Percentiles rank a stretch among this genome's conserved stretches.
Evolutionary conservation across 1,140 invertebrate genomes (phyloP).

Genomic region (Drosophila simulans): DNA sequence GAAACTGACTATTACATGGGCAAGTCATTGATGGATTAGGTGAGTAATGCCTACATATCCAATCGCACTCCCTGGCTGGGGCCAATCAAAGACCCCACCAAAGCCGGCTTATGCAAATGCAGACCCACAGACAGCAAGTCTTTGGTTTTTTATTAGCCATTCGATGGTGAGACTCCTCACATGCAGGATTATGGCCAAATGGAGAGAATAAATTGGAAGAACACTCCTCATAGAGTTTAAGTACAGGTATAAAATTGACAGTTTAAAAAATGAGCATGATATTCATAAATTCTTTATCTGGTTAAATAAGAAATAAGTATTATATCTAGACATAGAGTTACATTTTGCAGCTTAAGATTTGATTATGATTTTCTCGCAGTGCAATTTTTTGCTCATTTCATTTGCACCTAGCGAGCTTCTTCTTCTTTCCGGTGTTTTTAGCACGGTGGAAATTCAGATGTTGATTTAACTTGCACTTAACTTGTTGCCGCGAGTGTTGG

Average conservation of each 20-base stretch:
- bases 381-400: conserved; percentile 1
- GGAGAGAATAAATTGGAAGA: conserved; percentile 11
- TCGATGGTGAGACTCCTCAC: conserved; percentile 2
- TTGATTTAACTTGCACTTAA: conserved; percentile 54
- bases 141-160: conserved; percentile 37
- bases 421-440: conserved; percentile 38
- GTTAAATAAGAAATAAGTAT: too few relatives aligned
- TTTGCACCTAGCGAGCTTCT: conserved; percentile 11
- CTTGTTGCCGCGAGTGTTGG: conserved; percentile 50
- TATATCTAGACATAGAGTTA: too few relatives aligned
- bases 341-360: too few relatives aligned
- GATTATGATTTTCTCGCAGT: not conserved
- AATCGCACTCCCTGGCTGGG: conserved; percentile 23
- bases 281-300: too few relatives aligned
- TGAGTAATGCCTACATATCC: conserved; percentile 29
- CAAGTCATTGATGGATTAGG: conserved; percentile 24
- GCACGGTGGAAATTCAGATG: conserved; percentile 63
- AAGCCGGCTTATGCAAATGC: conserved; percentile 52
- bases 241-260: not conserved
- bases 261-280: not conserved
- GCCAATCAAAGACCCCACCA: conserved; percentile 46
- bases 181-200: conserved; percentile 19
- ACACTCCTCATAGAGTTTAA: not conserved
- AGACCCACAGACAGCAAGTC: conserved; percentile 17
- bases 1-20: conserved; percentile 61